A percentile compares a stretch with the other conserved stretches of the same genome.
phyloP scores from a whole-genome alignment of 2,888 invertebrate genomes.

The Empis stercorea region DNA sequence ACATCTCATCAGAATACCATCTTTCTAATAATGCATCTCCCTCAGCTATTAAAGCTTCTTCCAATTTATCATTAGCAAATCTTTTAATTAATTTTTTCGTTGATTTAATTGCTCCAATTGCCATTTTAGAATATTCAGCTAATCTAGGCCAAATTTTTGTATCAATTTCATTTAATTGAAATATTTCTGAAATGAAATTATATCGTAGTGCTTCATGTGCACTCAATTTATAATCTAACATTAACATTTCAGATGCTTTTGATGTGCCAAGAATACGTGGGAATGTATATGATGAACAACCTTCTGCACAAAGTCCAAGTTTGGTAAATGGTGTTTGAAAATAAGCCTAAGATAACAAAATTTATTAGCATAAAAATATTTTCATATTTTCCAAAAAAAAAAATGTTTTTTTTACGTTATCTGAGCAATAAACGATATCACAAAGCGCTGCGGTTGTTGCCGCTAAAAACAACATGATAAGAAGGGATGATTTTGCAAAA shows the following conservation, averaged over 20 bases:
- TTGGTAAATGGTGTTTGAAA: slow-evolving; percentile 80
- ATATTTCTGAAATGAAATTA: slow-evolving; percentile 69
- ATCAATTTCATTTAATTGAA: slow-evolving; percentile 49
- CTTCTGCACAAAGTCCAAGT: slow-evolving; percentile 79
- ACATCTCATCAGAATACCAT: slow-evolving; percentile 52
- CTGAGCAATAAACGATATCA: slow-evolving; percentile 81
- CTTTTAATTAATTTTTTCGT: slow-evolving; percentile 59
- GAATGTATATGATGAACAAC: slow-evolving; percentile 75
- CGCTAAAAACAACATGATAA: slow-evolving; percentile 27
- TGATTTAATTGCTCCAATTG: slow-evolving; percentile 44
- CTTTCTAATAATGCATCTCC: slow-evolving; percentile 48
- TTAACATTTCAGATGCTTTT: slow-evolving; percentile 51
- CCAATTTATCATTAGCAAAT: slow-evolving; percentile 45
- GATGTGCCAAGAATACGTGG: slow-evolving; percentile 71
- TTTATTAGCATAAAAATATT: neutral
- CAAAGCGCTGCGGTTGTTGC: slow-evolving; percentile 73
- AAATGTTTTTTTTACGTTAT: slow-evolving; percentile 42
- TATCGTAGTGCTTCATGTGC: slow-evolving; percentile 65
- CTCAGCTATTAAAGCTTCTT: slow-evolving; percentile 56
- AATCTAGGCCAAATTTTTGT: slow-evolving; percentile 46
- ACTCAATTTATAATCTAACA: slow-evolving; percentile 62
- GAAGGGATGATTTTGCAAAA: too few species aligned
- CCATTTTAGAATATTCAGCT: slow-evolving; percentile 41
- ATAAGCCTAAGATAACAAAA: slow-evolving; percentile 52
- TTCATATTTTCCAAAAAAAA: neutral